Percentiles rank a stretch among this genome's conserved stretches.
Evolutionary conservation across 2,888 invertebrate genomes (phyloP).

Genomic region (Sipunculus nudus): DNA sequence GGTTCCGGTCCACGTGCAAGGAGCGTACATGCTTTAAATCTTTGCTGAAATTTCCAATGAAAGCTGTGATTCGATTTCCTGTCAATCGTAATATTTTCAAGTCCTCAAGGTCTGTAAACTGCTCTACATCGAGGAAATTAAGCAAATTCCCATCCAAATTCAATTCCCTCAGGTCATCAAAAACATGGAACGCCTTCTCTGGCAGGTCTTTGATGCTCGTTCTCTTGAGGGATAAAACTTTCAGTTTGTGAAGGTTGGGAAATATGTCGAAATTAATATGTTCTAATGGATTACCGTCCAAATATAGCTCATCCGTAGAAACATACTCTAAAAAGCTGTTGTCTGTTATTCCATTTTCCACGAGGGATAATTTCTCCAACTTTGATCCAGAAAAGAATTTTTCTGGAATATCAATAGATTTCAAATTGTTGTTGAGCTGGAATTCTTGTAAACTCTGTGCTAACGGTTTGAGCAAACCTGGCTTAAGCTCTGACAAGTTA

Average conservation of each 20-base stretch:
- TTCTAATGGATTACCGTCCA: constrained; percentile 36
- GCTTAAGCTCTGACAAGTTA: constrained; percentile 14
- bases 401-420: constrained; percentile 25
- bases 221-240: too few species aligned
- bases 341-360: constrained; percentile 27
- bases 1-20: constrained; percentile 31
- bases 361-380: constrained; percentile 22
- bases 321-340: constrained; percentile 28
- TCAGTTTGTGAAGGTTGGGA: too few species aligned
- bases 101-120: too few species aligned
- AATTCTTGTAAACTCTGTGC: constrained; percentile 24
- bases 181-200: too few species aligned
- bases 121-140: too few species aligned
- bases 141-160: too few species aligned
- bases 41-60: constrained; percentile 25
- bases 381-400: constrained; percentile 29
- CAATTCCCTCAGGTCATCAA: constrained; percentile 26
- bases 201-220: too few species aligned
- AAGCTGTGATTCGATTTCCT: constrained; percentile 8
- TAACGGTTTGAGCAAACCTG: constrained; percentile 17
- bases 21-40: constrained; percentile 13
- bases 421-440: constrained; percentile 32
- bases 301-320: constrained; percentile 18
- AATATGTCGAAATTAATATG: constrained; percentile 24
- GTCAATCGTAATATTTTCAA: too few species aligned